Conservation (phyloP, 1,140 invertebrate species). For the Aricia agestis region DNA sequence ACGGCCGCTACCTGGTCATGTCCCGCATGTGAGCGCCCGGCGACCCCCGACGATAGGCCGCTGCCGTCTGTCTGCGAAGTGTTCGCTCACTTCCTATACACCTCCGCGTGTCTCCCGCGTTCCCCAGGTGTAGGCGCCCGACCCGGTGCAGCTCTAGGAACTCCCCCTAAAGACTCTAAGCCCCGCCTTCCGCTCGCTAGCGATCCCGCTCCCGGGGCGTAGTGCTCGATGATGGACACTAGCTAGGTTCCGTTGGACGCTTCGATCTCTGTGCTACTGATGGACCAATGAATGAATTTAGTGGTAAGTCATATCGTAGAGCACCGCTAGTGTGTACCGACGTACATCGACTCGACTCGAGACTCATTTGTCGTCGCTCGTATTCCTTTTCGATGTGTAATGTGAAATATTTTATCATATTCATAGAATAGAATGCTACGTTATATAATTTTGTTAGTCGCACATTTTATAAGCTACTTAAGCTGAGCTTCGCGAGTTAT, state of each 20-base stretch:
- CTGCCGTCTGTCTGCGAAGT: not conserved
- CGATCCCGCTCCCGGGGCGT: not conserved
- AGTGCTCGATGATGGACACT: conserved; percentile 12
- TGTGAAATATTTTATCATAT: not conserved
- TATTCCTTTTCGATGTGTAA: not conserved
- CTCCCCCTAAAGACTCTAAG: not conserved
- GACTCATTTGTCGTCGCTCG: not conserved
- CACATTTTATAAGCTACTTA: not conserved
- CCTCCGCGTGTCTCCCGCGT: not conserved
- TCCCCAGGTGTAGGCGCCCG: not conserved
- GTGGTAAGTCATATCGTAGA: conserved; percentile 47
- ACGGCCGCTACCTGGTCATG: conserved; percentile 76
- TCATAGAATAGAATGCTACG: not conserved
- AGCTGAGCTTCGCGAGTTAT: not conserved
- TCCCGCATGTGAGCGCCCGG: conserved; percentile 61
- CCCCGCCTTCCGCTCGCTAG: not conserved
- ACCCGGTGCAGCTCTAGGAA: too few relatives aligned
- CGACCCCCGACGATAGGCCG: too few relatives aligned
- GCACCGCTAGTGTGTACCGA: conserved; percentile 18
- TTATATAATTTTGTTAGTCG: not conserved
- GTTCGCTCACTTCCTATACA: not conserved
- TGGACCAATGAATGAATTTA: conserved; percentile 64
- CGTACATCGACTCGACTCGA: not conserved
- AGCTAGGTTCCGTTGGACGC: conserved; percentile 28
- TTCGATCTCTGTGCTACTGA: conserved; percentile 49